Evolutionary conservation across 1,140 invertebrate species (phyloP), one percentile per base, ranked within the genome.

Genomic region (Drosophila teissieri): DNA sequence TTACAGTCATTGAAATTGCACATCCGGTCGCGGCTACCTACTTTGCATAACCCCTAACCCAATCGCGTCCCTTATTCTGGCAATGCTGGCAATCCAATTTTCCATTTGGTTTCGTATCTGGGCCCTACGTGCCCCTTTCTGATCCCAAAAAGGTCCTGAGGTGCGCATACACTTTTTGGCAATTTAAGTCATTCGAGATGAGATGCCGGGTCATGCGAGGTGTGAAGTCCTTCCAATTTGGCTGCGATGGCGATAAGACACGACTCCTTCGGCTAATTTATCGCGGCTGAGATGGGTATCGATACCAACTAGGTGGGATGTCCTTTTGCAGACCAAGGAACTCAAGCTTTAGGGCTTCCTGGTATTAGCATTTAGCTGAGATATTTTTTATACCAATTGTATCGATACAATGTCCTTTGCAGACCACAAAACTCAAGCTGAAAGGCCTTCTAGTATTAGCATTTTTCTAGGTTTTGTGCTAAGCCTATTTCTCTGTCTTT

Each of bases 61-160:
- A 36, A 11, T 56, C 42, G 52, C 52, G 19, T 42, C 49, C 55
- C 39, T 52, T 31, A 46, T 31, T 70, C 19, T n/a, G n/a, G n/a
- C n/a, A n/a, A n/a, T n/a, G 19, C 19, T 39, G 24, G 45, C 15
- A 80, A 79, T 79, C 70, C 83, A 86, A 86, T 86, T 86, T 86
- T 86, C 70, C 64, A 88, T 79, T 86, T 73, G 72, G 70, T 45
- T 79, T 77, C 72, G 78, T 65, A 64, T 51, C 60, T 42, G 24
- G 31, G 39, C n/a, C 24, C 19, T 56, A 49, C 8, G 19, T 15
- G 19, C 27, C 34, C 40, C 62, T 42, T 37, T 54, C 61, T 42
- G 7, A 24, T 1, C 34, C 19, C 14, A 17, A 51, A 22, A 48
- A 27, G 39, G 27, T 48, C 22, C 27, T 5, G 5, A n/a, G n/a